Percentiles rank a stretch among this genome's conserved stretches.
Conservation (phyloP, 30 jellyfish, hydroid and myxozoan genomes). For the Catostylus mosaicus region DNA sequence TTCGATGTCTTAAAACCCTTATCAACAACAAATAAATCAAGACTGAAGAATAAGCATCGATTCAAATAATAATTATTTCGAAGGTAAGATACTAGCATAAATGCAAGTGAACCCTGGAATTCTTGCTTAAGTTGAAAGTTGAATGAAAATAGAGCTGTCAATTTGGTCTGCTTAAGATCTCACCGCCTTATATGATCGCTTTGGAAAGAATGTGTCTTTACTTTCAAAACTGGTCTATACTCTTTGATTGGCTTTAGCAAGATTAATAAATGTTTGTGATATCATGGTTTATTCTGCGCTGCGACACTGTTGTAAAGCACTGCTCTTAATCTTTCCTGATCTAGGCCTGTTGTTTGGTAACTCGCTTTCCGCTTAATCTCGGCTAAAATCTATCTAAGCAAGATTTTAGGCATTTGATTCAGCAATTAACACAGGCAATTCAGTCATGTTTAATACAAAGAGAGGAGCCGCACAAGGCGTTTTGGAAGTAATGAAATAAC, state of each 20-base stretch:
- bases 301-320: neutral
- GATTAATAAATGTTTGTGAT: conserved; percentile 17
- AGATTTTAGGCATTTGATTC: conserved; percentile 11
- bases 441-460: neutral
- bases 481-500: conserved; percentile 9
- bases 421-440: conserved; percentile 15
- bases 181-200: neutral
- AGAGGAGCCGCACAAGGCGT: conserved; percentile 19
- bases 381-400: conserved; percentile 10
- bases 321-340: conserved; percentile 23
- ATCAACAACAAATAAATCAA: too few species aligned
- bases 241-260: neutral
- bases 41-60: too few species aligned
- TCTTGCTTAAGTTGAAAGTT: too few species aligned
- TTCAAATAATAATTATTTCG: too few species aligned
- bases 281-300: conserved; percentile 2
- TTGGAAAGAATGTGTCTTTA: conserved; percentile 2
- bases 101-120: too few species aligned
- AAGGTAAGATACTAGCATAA: too few species aligned
- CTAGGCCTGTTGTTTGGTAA: conserved; percentile 34
- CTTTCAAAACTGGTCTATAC: neutral
- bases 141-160: conserved; percentile 2
- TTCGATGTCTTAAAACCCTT: too few species aligned
- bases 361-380: conserved; percentile 54
- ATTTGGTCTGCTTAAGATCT: neutral